These are phyloP conservation scores for Steatornis caripensis DNA, from an alignment of 2,113 vertebrate genomes.

Conservation along the genomic window DNA sequence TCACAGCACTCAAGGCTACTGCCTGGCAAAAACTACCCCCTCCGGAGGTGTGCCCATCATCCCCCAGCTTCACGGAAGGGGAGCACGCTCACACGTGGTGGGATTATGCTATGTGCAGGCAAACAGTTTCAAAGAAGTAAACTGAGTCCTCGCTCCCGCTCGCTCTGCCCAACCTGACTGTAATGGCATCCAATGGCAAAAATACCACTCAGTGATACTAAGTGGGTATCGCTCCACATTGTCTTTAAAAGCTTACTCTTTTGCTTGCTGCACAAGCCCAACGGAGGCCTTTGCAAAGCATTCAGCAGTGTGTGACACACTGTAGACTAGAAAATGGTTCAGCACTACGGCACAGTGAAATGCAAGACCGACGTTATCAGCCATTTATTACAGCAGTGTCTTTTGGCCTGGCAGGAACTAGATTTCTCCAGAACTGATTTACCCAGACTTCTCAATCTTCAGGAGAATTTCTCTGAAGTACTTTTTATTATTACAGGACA, in stretches of 20 bases:
- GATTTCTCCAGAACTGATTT: background rate
- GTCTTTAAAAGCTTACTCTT: background rate
- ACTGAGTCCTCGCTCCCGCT: background rate
- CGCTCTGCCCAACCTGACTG: background rate
- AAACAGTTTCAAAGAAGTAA: background rate
- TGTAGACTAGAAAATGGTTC: background rate
- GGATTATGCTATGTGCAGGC: background rate
- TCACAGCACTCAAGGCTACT: background rate
- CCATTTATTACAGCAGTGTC: background rate
- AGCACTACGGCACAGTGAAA: background rate
- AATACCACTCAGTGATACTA: accelerated
- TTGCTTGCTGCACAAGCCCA: background rate
- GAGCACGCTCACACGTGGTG: accelerated
- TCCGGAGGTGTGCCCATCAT: background rate
- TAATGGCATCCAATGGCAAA: background rate
- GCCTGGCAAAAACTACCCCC: background rate
- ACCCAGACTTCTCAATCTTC: background rate
- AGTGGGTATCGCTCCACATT: background rate
- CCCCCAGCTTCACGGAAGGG: background rate
- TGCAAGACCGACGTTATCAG: background rate
- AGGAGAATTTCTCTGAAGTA: background rate
- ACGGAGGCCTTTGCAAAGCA: background rate
- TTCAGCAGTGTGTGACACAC: background rate
- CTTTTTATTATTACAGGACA: background rate
- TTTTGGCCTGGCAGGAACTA: background rate